Evolutionary conservation across 2,888 invertebrate genomes (phyloP).

Genomic region (Poecilobothrus nobilitatus): DNA sequence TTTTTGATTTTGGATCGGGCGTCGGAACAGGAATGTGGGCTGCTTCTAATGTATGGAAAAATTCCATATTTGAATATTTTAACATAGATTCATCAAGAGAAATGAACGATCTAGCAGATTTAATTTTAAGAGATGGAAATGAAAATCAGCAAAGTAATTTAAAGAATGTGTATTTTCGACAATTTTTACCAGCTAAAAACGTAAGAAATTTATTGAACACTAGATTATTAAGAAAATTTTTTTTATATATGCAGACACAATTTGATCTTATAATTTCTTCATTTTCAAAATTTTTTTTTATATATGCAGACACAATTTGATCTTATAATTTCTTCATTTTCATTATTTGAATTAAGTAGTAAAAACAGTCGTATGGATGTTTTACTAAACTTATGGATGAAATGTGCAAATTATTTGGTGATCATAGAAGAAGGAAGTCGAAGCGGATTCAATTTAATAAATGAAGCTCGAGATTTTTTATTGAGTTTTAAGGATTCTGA

Average conservation of each 20-base stretch:
- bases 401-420: conserved; percentile 71
- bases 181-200: conserved; percentile 63
- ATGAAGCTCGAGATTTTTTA: conserved; percentile 77
- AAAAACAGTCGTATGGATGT: conserved; percentile 57
- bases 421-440: conserved; percentile 77
- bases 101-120: conserved; percentile 74
- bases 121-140: conserved; percentile 59
- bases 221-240: too few species aligned
- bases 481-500: conserved; percentile 46
- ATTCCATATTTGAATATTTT: conserved; percentile 68
- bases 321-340: conserved; percentile 70
- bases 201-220: conserved; percentile 18
- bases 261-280: conserved; percentile 77
- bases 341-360: conserved; percentile 70
- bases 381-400: conserved; percentile 74
- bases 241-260: conserved; percentile 43
- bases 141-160: conserved; percentile 52
- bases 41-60: conserved; percentile 61
- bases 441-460: conserved; percentile 70
- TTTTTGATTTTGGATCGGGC: conserved; percentile 91
- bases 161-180: conserved; percentile 62
- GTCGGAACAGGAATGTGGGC: conserved; percentile 84
- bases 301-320: conserved; percentile 55
- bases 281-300: conserved; percentile 46
- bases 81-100: conserved; percentile 72